Percentiles rank a stretch among this genome's conserved stretches.
Conservation (phyloP, 1,140 invertebrate genomes). For the Drosophila arizonae region DNA sequence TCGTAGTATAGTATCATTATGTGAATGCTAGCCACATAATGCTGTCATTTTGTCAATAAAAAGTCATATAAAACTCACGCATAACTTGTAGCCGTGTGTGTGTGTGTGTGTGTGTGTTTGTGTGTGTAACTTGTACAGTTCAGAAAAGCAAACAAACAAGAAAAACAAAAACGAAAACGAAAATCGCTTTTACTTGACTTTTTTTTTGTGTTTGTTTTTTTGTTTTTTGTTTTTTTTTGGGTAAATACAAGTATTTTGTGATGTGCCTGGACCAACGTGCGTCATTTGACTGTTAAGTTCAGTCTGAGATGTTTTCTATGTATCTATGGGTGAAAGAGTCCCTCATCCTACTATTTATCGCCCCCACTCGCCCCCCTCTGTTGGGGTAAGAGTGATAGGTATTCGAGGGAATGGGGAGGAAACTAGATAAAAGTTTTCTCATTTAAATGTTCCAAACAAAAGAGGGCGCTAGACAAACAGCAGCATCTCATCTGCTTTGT, state of each 20-base stretch:
- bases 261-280: conserved; percentile 39
- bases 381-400: conserved; percentile 2
- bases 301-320: conserved; percentile 14
- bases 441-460: conserved; percentile 64
- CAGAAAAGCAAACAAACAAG: conserved; percentile 34
- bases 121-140: conserved; percentile 39
- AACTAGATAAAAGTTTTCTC: conserved; percentile 56
- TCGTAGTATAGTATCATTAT: conserved; percentile 37
- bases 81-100: conserved; percentile 20
- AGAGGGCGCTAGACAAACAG: conserved; percentile 53
- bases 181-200: conserved; percentile 40
- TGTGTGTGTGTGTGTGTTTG: too few species aligned
- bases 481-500: conserved; percentile 41
- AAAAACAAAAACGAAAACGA: not conserved
- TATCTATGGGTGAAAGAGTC: not conserved
- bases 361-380: not conserved
- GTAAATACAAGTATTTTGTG: conserved; percentile 29
- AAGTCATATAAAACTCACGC: conserved; percentile 52
- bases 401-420: not conserved
- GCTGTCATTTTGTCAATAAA: conserved; percentile 52
- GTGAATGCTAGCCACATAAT: conserved; percentile 34
- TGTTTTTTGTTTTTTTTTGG: conserved; percentile 24
- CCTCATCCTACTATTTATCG: too few species aligned
- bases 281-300: conserved; percentile 50
- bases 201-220: not conserved